Evolutionary conservation across 2,113 vertebrate genomes (phyloP).

Genomic region (Plestiodon gilberti): DNA sequence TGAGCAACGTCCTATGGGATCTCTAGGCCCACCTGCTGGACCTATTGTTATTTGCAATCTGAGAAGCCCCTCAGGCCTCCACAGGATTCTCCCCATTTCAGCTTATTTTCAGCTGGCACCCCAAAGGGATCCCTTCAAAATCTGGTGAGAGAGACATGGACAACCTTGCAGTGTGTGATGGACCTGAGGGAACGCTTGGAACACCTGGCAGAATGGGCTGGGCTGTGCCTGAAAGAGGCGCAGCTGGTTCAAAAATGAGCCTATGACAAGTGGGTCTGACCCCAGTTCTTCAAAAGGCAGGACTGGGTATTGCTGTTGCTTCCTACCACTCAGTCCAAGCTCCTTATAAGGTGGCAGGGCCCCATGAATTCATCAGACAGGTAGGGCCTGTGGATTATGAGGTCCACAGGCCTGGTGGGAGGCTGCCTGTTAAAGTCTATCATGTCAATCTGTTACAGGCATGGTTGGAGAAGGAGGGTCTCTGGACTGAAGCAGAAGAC

Average conservation of each 20-base stretch:
- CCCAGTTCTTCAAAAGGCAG: no score
- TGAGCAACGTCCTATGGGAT: not conserved
- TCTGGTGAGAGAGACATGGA: not conserved
- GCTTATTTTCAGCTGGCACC: not conserved
- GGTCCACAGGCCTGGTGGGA: not conserved
- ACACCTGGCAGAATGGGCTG: no score
- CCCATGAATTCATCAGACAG: not conserved
- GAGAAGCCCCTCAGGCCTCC: conserved; percentile 12
- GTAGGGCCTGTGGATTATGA: not conserved
- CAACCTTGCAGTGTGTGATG: no score
- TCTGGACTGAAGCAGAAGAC: not conserved
- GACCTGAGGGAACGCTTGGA: no score
- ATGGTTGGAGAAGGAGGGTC: not conserved
- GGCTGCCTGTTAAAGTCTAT: not conserved
- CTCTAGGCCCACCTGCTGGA: not conserved
- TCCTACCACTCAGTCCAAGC: no score
- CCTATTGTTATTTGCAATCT: not conserved
- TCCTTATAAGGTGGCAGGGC: not conserved
- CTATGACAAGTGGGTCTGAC: no score
- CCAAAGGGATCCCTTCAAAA: not conserved
- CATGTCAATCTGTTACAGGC: not conserved
- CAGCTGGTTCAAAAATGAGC: no score
- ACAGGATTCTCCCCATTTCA: conserved; percentile 18
- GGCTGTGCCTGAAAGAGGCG: no score
- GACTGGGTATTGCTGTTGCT: no score